phyloP scores from a whole-genome alignment of 2,888 invertebrate species.

The Deilephila elpenor region DNA sequence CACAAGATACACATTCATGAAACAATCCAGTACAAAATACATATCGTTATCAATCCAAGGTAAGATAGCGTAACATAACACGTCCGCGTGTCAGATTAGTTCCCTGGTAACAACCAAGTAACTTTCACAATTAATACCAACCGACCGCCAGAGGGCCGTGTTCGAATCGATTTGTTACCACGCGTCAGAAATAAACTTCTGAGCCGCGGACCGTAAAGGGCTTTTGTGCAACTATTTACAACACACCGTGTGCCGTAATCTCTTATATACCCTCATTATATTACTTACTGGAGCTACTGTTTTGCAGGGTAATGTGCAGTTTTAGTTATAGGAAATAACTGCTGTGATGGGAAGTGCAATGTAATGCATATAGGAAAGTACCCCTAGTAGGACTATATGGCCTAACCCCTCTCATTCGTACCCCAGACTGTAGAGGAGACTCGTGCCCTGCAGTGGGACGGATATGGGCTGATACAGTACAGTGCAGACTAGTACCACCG shows the following conservation, averaged over 20 bases:
- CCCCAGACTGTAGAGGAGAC: too few relatives aligned
- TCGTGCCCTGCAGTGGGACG: too few relatives aligned
- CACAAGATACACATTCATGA: not conserved
- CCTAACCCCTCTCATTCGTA: too few relatives aligned
- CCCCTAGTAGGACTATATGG: too few relatives aligned
- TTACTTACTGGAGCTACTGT: not conserved
- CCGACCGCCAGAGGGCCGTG: conserved; percentile 46
- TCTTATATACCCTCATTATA: not conserved
- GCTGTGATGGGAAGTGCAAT: too few relatives aligned
- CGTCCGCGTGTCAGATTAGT: conserved; percentile 57
- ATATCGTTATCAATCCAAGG: conserved; percentile 15
- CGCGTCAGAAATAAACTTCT: conserved; percentile 47
- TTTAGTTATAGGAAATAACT: too few relatives aligned
- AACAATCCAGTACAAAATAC: not conserved
- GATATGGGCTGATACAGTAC: too few relatives aligned
- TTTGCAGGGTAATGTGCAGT: too few relatives aligned
- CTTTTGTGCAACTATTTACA: conserved; percentile 39
- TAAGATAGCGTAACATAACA: conserved; percentile 39
- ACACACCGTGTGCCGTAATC: conserved; percentile 14
- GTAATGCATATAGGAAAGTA: too few relatives aligned
- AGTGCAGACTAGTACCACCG: too few relatives aligned
- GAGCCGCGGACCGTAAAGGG: conserved; percentile 38
- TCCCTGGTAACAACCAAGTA: conserved; percentile 56
- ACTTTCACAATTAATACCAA: conserved; percentile 70
- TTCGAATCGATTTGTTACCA: conserved; percentile 52